Evolutionary conservation across 2,797 vertebrate genomes (phyloP), one percentile per base, ranked within the genome.

Genomic region (Amphiprion clarkii): DNA sequence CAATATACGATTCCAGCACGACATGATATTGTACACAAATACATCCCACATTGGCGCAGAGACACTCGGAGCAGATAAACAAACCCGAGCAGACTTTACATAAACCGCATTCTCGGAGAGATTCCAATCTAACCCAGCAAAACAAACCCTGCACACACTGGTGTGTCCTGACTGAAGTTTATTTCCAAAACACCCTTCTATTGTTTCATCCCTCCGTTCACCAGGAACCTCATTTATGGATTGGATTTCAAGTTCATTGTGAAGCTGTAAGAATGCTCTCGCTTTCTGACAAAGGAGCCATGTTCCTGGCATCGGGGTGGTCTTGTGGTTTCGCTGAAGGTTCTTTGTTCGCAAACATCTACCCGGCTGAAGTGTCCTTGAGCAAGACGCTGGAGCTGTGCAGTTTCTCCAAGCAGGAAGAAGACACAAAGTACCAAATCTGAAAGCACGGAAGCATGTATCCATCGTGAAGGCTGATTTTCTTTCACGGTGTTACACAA

Each of bases 401-500:
- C 23, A 51, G 55, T 44, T 25, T n/a, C 29, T 13, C 42, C 16
- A 27, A 9, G 31, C 9, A 49, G 19, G 48, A 62, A 72, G 71
- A 78, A 49, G 14, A n/a, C 31, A 66, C 21, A 73, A 69, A 68
- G 57, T 27, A 42, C 61, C 39, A 39, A 40, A 51, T 57, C 21
- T 4, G 58, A 48, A 54, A 12, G 67, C 21, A 56, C 9, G 17
- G 31, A 56, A n/a, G 23, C 27, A 27, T 70, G 42, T 46, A 53
- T 73, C 31, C 31, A 14, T 27, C n/a, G 52, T 61, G 64, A 74
- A n/a, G 64, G 23, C 36, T 48, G 36, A 5, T 55, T 57, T 55
- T 67, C 80, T 90, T 87, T 87, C 80, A 58, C 25, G 0, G 67
- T 82, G 75, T 91, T 90, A 87, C 82, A 61, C 3, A 59, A 79